Conservation (phyloP, 92 coral and sea anemone genomes). For the Muricea muricata region DNA sequence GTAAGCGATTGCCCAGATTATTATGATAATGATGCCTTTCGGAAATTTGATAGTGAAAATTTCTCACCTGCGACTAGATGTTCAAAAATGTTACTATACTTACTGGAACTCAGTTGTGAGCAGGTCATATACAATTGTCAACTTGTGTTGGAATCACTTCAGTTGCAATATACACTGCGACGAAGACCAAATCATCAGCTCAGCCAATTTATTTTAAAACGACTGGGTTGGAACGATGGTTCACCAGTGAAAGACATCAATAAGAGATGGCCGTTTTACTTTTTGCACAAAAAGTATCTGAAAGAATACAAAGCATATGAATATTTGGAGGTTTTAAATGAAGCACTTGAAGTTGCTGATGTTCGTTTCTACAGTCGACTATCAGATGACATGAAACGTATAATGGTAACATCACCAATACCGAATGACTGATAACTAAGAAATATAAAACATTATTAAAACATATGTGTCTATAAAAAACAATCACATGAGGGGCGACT, state of each 20-base stretch:
- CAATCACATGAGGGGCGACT: too few species aligned
- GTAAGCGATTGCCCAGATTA: constrained; percentile 13
- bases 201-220: background rate
- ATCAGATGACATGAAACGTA: too few species aligned
- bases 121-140: background rate
- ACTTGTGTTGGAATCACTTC: background rate
- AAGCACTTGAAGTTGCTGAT: background rate
- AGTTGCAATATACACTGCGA: background rate
- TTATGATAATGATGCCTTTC: background rate
- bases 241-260: background rate
- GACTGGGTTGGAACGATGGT: background rate
- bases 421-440: too few species aligned
- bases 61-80: background rate
- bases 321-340: background rate
- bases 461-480: too few species aligned
- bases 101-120: background rate
- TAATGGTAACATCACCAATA: too few species aligned
- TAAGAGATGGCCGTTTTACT: background rate
- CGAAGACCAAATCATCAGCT: background rate
- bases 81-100: background rate
- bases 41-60: background rate
- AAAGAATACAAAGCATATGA: background rate
- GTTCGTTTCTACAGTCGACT: background rate
- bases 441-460: too few species aligned
- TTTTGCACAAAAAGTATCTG: background rate